Percentiles rank a stretch among this genome's conserved stretches.
phyloP scores from a whole-genome alignment of 2,888 invertebrate genomes.

The Agapetus fuscipes region DNA sequence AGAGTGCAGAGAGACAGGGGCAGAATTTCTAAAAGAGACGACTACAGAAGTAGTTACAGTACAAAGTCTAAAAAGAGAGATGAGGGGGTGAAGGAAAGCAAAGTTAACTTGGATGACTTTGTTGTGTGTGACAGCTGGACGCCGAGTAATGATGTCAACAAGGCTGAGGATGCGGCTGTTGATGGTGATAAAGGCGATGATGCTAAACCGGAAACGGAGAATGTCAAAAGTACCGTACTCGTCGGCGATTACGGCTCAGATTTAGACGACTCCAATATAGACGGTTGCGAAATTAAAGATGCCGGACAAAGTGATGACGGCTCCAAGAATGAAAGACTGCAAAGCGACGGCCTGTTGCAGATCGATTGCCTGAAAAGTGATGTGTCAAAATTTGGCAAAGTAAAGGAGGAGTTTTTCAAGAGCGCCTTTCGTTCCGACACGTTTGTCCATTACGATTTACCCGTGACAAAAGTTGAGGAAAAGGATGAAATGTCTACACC shows the following conservation, averaged over 20 bases:
- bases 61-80: conserved; percentile 1
- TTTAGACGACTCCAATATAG: background rate
- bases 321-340: background rate
- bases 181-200: conserved; percentile 18
- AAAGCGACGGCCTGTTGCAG: background rate
- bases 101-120: conserved; percentile 32
- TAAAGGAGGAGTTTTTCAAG: too few species aligned
- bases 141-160: conserved; percentile 27
- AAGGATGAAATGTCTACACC: background rate
- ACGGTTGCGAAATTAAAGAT: background rate
- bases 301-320: background rate
- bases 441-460: background rate
- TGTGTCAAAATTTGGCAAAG: too few species aligned
- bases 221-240: background rate
- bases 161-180: conserved; percentile 23
- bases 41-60: background rate
- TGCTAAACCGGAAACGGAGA: background rate
- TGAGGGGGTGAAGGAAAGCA: conserved; percentile 12
- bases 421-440: too few species aligned
- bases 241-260: background rate
- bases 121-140: conserved; percentile 44
- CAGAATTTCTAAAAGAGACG: conserved; percentile 2
- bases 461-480: background rate
- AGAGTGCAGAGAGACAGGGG: conserved; percentile 2
- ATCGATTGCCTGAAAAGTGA: too few species aligned